These are phyloP conservation scores for Lithobates sylvaticus DNA, from an alignment of 2,797 vertebrate genomes.

Conservation along the genomic window DNA sequence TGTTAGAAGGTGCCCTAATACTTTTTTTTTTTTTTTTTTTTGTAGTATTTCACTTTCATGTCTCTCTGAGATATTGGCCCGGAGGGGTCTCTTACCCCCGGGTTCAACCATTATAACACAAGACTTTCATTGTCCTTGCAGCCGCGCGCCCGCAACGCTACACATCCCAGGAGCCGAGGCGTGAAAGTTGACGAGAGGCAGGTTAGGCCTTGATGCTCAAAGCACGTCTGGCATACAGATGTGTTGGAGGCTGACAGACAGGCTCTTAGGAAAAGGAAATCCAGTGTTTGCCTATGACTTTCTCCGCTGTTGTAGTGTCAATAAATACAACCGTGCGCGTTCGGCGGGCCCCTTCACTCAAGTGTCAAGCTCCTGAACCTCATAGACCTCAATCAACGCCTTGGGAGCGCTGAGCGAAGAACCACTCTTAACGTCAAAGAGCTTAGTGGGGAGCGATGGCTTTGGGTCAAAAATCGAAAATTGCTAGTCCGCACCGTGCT, in stretches of 20 bases:
- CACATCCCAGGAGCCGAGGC: background rate
- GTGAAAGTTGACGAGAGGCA: slow-evolving; percentile 18
- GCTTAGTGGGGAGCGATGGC: background rate
- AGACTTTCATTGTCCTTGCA: slow-evolving; percentile 27
- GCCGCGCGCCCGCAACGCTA: background rate
- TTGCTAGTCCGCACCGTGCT: background rate
- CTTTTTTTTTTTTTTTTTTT: background rate
- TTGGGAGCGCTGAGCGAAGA: background rate
- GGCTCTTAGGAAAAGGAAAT: slow-evolving; percentile 44
- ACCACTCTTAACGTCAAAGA: background rate
- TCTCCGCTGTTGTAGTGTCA: slow-evolving; percentile 10
- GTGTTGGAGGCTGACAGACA: slow-evolving; percentile 19
- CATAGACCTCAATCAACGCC: background rate
- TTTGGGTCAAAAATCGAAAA: background rate
- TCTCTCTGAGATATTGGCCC: slow-evolving; percentile 12
- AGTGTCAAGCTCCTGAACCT: slow-evolving; percentile 13
- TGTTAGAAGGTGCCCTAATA: slow-evolving; percentile 10
- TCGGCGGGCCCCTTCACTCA: slow-evolving; percentile 29
- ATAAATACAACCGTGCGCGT: slow-evolving; percentile 23
- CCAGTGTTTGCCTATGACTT: slow-evolving; percentile 27
- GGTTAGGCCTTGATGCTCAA: background rate
- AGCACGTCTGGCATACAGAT: slow-evolving; percentile 49
- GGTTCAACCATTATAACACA: slow-evolving; percentile 28
- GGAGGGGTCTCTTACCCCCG: background rate
- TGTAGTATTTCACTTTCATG: slow-evolving; percentile 39